phyloP scores from a whole-genome alignment of 2,888 invertebrate genomes.

The Heliconius erato region DNA sequence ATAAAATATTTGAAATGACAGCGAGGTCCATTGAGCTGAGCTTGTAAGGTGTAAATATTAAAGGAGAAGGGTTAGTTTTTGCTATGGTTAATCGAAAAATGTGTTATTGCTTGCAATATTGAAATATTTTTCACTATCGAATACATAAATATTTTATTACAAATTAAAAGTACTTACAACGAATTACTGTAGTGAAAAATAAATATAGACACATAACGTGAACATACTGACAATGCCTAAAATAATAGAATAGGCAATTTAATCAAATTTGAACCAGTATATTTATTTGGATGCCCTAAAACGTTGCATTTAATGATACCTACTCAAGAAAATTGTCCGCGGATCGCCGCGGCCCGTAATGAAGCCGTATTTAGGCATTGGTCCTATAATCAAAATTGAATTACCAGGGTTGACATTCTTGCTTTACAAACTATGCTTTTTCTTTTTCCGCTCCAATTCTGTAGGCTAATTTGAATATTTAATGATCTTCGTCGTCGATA shows the following conservation, averaged over 20 bases:
- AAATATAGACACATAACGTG: no score
- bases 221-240: conserved; percentile 62
- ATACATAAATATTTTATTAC: no score
- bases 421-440: conserved; percentile 74
- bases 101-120: no score
- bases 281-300: conserved; percentile 76
- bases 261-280: conserved; percentile 72
- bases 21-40: background rate
- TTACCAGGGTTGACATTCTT: conserved; percentile 84
- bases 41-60: background rate
- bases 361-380: conserved; percentile 82
- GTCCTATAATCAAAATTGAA: conserved; percentile 86
- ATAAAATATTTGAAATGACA: background rate
- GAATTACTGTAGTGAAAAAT: background rate
- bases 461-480: conserved; percentile 76
- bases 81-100: no score
- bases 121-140: no score
- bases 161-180: background rate
- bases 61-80: no score
- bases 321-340: conserved; percentile 82
- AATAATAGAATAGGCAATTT: conserved; percentile 79
- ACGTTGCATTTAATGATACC: conserved; percentile 82
- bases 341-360: conserved; percentile 81
- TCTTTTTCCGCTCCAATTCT: conserved; percentile 84
- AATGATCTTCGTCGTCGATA: conserved; percentile 64